Percentiles rank a stretch among this genome's conserved stretches.
phyloP scores from a whole-genome alignment of 2,113 vertebrate genomes.

The Paedocypris sp. region DNA sequence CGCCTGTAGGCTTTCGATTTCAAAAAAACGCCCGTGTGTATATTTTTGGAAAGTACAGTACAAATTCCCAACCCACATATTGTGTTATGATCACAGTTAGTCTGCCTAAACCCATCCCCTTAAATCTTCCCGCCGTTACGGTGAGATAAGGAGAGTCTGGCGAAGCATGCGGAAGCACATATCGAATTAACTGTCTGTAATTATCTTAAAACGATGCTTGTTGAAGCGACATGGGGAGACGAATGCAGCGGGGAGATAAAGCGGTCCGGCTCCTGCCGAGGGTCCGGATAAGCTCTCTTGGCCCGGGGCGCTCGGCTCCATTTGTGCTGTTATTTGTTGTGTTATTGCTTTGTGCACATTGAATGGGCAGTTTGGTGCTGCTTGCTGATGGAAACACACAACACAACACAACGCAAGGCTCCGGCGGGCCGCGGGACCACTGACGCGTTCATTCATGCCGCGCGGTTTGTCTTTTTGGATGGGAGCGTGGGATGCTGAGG shows the following conservation, averaged over 20 bases:
- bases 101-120: conserved; percentile 17
- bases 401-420: not conserved
- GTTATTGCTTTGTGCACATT: conserved; percentile 18
- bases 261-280: conserved; percentile 2
- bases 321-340: conserved; percentile 17
- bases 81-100: conserved; percentile 18
- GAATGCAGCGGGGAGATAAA: conserved; percentile 29
- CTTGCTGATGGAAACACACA: not conserved
- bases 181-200: conserved; percentile 31
- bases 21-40: too few relatives aligned
- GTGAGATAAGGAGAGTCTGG: conserved; percentile 27
- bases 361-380: conserved; percentile 10
- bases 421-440: not conserved
- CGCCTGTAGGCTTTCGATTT: too few relatives aligned
- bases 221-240: conserved; percentile 27
- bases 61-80: not conserved
- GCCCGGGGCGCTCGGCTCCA: not conserved
- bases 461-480: not conserved
- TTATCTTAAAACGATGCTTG: conserved; percentile 34
- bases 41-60: not conserved
- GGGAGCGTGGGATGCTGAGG: not conserved
- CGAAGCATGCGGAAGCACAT: conserved; percentile 17
- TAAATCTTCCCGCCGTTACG: conserved; percentile 3
- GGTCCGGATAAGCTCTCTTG: conserved; percentile 1
- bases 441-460: not conserved